Evolutionary conservation across 2,113 vertebrate species (phyloP), one percentile per base, ranked within the genome.

Genomic region (Lepisosteus osseus): DNA sequence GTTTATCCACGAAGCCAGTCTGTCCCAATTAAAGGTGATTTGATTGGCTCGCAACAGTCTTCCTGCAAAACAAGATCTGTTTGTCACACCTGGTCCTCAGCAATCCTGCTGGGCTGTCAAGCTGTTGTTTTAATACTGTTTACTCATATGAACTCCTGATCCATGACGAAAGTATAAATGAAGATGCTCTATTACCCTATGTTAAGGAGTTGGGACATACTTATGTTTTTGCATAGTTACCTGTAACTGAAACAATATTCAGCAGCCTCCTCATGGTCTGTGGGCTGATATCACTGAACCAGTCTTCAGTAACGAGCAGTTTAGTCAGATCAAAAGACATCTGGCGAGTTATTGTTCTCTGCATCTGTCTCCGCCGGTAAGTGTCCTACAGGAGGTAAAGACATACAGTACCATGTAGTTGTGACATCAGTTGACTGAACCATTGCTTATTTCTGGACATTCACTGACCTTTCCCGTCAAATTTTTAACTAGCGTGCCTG

Each of bases 241-340:
- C 97, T 67, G 97, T 99, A 77, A 99, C 95, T 70, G 97, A 99
- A 77, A 99, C 97, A 61, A 99, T 98, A 83, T 99, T 99, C 54
- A 99, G 92, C 59, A 99, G 84, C 75, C 97, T 91, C 77, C 97
- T 94, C 97, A 99, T 99, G 55, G 95, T 98, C 88, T 99, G 97
- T 8, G 97, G 97, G 70, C 96, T 99, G 85, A 99, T 99, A 83
- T 99, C 97, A 74, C 96, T 99, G 88, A 98, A 99, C 97, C 97
- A 99, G 84, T 99, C 97, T 79, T 99, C 97, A 0, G 97, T 98
- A 68, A 99, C 93, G 83, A 99, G 85, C 75, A 99, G 88, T 78
- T 99, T 99, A 41, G 97, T 98, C 74, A 99, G 89, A 77, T 99
- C 97, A 47, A 98, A 99, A 71, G 97, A 99, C 97, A 99, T 98